A percentile compares a stretch with the other conserved stretches of the same genome.
Conservation (phyloP, 2,797 vertebrate species). For the Sphenopsis melanotis region DNA sequence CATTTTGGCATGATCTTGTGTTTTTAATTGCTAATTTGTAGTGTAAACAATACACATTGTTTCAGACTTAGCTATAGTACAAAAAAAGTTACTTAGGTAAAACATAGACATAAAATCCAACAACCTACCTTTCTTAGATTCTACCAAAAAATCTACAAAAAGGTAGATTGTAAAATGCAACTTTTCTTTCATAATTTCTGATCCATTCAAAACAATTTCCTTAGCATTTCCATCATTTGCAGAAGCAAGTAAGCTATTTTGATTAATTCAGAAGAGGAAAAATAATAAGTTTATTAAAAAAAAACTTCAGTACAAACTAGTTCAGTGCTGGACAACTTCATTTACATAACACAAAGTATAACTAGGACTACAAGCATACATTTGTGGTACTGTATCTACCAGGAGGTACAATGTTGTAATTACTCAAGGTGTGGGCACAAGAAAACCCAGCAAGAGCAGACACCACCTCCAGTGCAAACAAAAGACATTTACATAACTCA, state of each 20-base stretch:
- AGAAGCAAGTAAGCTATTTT: neutral
- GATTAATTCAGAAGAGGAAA: neutral
- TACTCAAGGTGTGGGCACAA: neutral
- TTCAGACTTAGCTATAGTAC: neutral
- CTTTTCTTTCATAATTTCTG: neutral
- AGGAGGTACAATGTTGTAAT: neutral
- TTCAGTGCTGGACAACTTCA: neutral
- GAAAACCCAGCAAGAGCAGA: neutral
- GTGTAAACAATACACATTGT: neutral
- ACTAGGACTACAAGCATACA: neutral
- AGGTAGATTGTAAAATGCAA: neutral
- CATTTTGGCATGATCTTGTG: neutral
- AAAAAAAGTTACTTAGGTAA: neutral
- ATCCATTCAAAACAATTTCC: neutral
- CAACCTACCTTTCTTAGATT: neutral
- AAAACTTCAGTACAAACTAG: neutral
- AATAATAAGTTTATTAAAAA: neutral
- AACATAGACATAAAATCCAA: neutral
- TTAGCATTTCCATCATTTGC: neutral
- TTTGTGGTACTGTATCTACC: neutral
- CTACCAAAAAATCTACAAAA: neutral
- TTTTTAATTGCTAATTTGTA: neutral
- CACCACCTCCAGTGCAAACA: constrained; percentile 9
- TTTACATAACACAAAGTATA: neutral
- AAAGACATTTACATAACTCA: neutral